Evolutionary conservation across 2,797 vertebrate genomes (phyloP).

Genomic region (Bovichtus variegatus): DNA sequence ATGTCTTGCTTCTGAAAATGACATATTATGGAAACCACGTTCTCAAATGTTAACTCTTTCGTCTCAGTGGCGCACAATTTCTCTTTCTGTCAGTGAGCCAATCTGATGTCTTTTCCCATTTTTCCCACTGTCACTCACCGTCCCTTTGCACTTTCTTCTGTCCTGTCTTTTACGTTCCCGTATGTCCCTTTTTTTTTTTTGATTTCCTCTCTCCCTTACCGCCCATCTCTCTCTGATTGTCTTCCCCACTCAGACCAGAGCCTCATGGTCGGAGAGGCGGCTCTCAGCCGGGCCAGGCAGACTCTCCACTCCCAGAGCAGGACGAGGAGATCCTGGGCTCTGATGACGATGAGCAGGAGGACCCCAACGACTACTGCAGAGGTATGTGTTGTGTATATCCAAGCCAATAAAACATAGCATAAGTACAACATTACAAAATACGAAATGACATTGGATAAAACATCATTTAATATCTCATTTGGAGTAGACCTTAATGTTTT

Average conservation of each 20-base stretch:
- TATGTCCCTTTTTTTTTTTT: neutral
- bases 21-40: neutral
- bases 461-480: neutral
- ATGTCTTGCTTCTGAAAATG: neutral
- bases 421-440: neutral
- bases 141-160: neutral
- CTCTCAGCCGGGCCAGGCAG: conserved; percentile 84
- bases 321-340: conserved; percentile 96
- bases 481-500: neutral
- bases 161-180: neutral
- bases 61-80: neutral
- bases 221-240: conserved; percentile 8
- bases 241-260: conserved; percentile 86
- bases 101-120: neutral
- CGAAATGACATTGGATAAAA: neutral
- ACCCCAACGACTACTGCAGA: conserved; percentile 98
- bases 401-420: neutral
- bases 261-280: conserved; percentile 89
- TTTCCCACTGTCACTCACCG: neutral
- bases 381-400: conserved; percentile 77
- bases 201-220: neutral
- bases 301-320: conserved; percentile 89
- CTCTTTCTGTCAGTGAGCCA: neutral
- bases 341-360: conserved; percentile 98
- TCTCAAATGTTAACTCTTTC: neutral